These are phyloP conservation scores for Erpobdella octoculata DNA, from an alignment of 2,888 invertebrate genomes.

Conservation along the genomic window DNA sequence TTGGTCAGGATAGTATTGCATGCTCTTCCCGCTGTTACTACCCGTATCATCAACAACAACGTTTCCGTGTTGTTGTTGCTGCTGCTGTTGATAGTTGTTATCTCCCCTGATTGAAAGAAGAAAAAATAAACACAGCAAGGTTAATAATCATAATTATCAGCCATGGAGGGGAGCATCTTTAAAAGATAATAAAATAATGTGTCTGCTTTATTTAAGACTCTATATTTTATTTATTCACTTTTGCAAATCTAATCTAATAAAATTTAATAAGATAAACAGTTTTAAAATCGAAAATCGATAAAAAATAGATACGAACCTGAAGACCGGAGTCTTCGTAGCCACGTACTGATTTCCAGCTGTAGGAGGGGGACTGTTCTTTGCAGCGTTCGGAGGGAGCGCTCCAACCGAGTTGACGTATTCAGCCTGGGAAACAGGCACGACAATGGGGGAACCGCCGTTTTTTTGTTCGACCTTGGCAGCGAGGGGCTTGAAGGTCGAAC, in stretches of 20 bases:
- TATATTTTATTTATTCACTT: too few species aligned
- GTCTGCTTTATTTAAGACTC: too few species aligned
- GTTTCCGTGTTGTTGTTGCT: not conserved
- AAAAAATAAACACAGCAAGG: not conserved
- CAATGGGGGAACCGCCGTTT: not conserved
- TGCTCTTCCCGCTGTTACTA: not conserved
- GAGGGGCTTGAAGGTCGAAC: slow-evolving; percentile 4
- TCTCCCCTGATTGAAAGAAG: not conserved
- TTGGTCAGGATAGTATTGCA: slow-evolving; percentile 19
- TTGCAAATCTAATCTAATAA: too few species aligned
- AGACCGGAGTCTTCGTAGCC: too few species aligned
- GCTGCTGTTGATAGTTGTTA: not conserved
- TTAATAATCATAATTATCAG: not conserved
- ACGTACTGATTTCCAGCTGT: too few species aligned
- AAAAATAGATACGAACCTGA: too few species aligned
- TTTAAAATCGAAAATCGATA: too few species aligned
- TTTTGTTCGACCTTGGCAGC: not conserved
- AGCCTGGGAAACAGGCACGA: not conserved
- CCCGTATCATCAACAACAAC: not conserved
- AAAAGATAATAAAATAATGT: too few species aligned
- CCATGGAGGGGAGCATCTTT: not conserved
- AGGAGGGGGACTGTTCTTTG: not conserved
- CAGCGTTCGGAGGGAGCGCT: not conserved
- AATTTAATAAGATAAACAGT: too few species aligned
- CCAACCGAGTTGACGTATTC: not conserved